Evolutionary conservation across 2,888 invertebrate genomes (phyloP).

Genomic region (Pachycephus smyrnensis): DNA sequence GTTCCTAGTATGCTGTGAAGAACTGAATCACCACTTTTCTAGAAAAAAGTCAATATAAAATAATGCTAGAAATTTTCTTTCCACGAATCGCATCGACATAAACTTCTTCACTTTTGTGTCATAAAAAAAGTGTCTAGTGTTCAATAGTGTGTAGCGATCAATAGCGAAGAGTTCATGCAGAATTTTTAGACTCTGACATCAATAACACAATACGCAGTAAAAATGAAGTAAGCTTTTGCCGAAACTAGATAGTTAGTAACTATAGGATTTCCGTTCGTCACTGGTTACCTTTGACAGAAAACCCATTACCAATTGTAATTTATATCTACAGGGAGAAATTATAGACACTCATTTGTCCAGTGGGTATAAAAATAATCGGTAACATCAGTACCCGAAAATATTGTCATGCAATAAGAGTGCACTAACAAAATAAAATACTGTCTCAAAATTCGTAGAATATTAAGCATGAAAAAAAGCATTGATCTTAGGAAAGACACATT

Average conservation of each 20-base stretch:
- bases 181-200: background rate
- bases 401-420: background rate
- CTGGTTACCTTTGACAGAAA: too few relatives aligned
- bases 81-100: background rate
- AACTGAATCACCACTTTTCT: background rate
- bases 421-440: background rate
- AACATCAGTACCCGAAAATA: background rate
- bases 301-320: too few relatives aligned
- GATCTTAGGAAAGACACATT: background rate
- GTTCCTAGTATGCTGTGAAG: background rate
- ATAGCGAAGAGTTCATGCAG: background rate
- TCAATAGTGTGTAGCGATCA: background rate
- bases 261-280: too few relatives aligned
- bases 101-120: background rate
- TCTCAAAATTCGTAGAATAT: background rate
- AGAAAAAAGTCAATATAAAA: background rate
- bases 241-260: background rate
- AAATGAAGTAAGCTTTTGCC: background rate
- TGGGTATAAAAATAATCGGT: background rate
- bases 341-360: too few relatives aligned
- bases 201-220: background rate
- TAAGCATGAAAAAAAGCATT: background rate
- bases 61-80: background rate
- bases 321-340: too few relatives aligned
- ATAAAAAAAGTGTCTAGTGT: background rate